Percentiles rank a stretch among this genome's conserved stretches.
These are phyloP conservation scores for Aramus guarauna DNA, from an alignment of 2,113 vertebrate genomes.

Conservation along the genomic window DNA sequence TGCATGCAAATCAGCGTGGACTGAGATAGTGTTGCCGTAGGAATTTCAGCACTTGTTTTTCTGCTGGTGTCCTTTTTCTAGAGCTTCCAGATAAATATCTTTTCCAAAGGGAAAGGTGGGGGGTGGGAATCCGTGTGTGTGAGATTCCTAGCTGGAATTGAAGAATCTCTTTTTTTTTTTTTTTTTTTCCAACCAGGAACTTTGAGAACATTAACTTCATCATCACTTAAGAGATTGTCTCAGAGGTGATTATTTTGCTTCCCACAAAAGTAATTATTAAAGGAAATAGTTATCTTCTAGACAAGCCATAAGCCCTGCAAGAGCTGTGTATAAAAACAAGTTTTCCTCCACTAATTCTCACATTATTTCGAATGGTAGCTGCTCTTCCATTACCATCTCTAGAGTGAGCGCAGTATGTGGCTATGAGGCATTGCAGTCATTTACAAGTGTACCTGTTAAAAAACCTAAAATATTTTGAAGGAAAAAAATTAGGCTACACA, in stretches of 20 bases:
- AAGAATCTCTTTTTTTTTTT: constrained; percentile 17
- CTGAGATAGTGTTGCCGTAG: background rate
- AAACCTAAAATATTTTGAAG: background rate
- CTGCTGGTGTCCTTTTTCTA: background rate
- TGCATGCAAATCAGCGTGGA: background rate
- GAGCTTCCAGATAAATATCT: background rate
- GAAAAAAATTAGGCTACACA: background rate
- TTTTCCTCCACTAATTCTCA: background rate
- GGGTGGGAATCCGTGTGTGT: background rate
- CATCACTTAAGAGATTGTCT: constrained; percentile 49
- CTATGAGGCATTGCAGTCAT: background rate
- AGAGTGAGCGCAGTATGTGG: background rate
- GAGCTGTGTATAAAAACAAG: background rate
- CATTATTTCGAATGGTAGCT: background rate
- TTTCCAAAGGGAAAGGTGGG: background rate
- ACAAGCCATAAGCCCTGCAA: constrained; percentile 16
- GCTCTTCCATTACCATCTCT: background rate
- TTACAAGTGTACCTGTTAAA: background rate
- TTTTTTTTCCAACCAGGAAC: background rate
- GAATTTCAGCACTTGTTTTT: background rate
- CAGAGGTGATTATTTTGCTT: constrained; percentile 57
- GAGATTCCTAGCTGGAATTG: constrained; percentile 6
- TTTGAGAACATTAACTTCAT: constrained; percentile 47
- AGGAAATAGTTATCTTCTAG: constrained; percentile 60
- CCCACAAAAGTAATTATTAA: constrained; percentile 68